phyloP scores from a whole-genome alignment of 2,888 invertebrate genomes.

The Sphaeridia pumilis region DNA sequence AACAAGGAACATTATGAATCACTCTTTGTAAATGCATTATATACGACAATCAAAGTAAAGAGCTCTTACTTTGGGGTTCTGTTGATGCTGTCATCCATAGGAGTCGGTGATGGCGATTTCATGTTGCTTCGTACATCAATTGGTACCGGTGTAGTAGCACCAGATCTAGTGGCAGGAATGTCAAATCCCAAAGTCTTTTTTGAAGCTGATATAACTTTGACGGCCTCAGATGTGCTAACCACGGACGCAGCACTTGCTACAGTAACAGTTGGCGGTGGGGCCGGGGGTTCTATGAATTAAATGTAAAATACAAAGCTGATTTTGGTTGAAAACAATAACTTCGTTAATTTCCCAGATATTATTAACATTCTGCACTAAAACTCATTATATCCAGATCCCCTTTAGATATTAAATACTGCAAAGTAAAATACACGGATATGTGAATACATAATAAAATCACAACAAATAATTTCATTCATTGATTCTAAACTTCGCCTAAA shows the following conservation, averaged over 20 bases:
- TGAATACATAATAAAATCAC: too few species aligned
- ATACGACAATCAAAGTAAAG: too few species aligned
- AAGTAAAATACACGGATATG: too few species aligned
- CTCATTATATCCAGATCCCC: too few species aligned
- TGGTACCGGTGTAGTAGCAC: constrained; percentile 1
- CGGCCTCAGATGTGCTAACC: neutral
- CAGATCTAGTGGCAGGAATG: constrained; percentile 13
- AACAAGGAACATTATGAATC: neutral
- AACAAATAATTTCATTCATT: too few species aligned
- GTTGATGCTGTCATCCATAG: constrained; percentile 12
- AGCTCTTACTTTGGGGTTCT: constrained; percentile 20
- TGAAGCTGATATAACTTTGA: constrained; percentile 19
- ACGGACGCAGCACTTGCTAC: neutral
- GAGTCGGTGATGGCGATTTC: constrained; percentile 23
- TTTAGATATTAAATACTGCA: too few species aligned
- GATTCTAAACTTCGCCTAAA: too few species aligned
- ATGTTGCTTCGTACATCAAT: constrained; percentile 16
- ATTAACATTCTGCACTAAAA: too few species aligned
- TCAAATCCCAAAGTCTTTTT: constrained; percentile 26
- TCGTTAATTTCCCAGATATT: too few species aligned
- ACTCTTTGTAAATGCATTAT: too few species aligned
- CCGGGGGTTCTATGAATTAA: constrained; percentile 4
- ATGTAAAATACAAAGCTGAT: too few species aligned
- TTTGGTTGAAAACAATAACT: too few species aligned
- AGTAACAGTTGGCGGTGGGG: constrained; percentile 8